Base-by-base conservation (phyloP, 2,113 vertebrate species). In the Noctilio leporinus region DNA sequence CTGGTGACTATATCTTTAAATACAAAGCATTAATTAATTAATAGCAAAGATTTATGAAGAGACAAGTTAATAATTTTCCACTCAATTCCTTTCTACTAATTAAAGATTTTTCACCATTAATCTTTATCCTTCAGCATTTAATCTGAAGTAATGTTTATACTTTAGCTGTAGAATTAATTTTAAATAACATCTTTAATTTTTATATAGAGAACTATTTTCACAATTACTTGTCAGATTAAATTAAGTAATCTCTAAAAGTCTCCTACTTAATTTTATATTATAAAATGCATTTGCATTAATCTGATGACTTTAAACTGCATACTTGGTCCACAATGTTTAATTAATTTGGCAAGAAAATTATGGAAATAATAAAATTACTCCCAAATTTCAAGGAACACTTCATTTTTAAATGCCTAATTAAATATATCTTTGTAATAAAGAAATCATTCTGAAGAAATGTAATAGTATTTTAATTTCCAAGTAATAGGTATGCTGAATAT, bases 51-150 rank as follows among this genome's bases (percentile, higher is more conserved):
- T 95, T 97, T 97, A 87, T 91, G 96, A 96, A 96, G 96, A 43
- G 62, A 95, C 81, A 97, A 94, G 95, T 96, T 96, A 97, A 95
- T 97, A 97, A 95, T 97, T 98, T 98, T 98, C 95, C 92, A 96
- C 84, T 97, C 89, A 87, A 95, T 97, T 97, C 97, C 96, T 94
- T 97, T 76, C 26, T 92, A 96, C 72, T 97, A 98, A 98, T 98
- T 98, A 96, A 95, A 67, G 19, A 95, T 72, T 97, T 98, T 97
- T 96, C 92, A 76, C 59, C 89, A 95, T 95, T 96, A 96, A 95
- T 93, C 72, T 92, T 91, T 95, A 82, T 93, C 91, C 92, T 86
- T 94, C 97, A 95, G 59, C 22, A 97, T 93, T 75, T 93, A 97
- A 89, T 97, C 83, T 94, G 69, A 97, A 95, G 53, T 78, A 97